A percentile compares a stretch with the other conserved stretches of the same genome.
These are phyloP conservation scores for Holotrichia oblita DNA, from an alignment of 1,140 invertebrate species.

Conservation along the genomic window DNA sequence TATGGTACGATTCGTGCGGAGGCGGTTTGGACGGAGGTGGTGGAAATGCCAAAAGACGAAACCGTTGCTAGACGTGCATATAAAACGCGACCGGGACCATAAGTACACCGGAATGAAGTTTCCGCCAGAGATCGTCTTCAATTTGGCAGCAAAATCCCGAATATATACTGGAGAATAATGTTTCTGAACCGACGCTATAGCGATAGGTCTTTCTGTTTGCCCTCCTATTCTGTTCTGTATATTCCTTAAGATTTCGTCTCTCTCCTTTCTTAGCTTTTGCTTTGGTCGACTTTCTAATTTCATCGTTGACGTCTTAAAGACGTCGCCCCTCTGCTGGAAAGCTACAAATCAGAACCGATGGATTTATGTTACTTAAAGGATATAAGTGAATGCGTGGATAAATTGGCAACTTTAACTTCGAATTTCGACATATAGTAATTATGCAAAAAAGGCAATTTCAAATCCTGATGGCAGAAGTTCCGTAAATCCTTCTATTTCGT, in stretches of 20 bases:
- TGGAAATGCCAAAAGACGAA: neutral
- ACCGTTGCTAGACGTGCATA: conserved; percentile 53
- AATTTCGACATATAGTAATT: neutral
- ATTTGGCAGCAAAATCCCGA: conserved; percentile 61
- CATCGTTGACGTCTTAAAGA: conserved; percentile 19
- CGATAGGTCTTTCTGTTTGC: neutral
- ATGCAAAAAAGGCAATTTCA: conserved; percentile 9
- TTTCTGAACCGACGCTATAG: conserved; percentile 40
- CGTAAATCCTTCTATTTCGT: too few species aligned
- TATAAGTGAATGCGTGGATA: neutral
- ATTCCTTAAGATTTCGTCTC: neutral
- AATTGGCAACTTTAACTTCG: conserved; percentile 9
- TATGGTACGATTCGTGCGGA: conserved; percentile 35
- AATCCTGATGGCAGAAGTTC: too few species aligned
- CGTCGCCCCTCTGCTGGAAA: neutral
- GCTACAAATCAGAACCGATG: conserved; percentile 22
- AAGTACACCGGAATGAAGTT: conserved; percentile 58
- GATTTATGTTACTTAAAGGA: conserved; percentile 11
- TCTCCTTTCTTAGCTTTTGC: neutral
- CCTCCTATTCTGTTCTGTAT: neutral
- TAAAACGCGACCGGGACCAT: conserved; percentile 56
- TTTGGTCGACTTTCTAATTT: conserved; percentile 25
- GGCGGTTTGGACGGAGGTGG: conserved; percentile 1
- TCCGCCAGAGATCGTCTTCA: conserved; percentile 59
- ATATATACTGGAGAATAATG: conserved; percentile 58